Conservation (phyloP, 2,888 invertebrate species). For the Ectemnius cavifrons region DNA sequence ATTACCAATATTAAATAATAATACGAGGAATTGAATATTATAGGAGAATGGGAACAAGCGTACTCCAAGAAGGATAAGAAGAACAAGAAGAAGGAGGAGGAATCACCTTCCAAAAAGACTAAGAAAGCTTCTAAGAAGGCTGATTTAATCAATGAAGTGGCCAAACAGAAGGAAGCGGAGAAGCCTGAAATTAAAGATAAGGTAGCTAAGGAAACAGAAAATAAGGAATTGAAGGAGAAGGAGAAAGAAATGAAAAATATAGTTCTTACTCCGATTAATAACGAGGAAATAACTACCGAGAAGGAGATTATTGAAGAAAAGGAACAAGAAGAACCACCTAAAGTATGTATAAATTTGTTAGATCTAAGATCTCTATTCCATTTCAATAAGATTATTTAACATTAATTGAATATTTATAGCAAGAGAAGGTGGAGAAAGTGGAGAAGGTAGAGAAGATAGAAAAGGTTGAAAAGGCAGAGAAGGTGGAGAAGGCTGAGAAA, state of each 20-base stretch:
- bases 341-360: conserved; percentile 44
- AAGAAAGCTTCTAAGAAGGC: conserved; percentile 79
- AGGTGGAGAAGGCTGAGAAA: conserved; percentile 58
- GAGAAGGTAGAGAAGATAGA: conserved; percentile 60
- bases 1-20: conserved; percentile 15
- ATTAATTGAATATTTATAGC: background rate
- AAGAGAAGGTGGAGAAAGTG: conserved; percentile 61
- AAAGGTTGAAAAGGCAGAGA: no score
- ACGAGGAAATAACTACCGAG: conserved; percentile 60
- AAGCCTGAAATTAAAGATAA: conserved; percentile 78
- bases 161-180: conserved; percentile 77
- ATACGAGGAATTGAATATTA: conserved; percentile 17
- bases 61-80: conserved; percentile 86
- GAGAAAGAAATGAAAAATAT: conserved; percentile 72
- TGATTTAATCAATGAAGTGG: conserved; percentile 78
- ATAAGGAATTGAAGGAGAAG: conserved; percentile 79
- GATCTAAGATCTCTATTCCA: conserved; percentile 1
- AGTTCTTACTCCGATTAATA: conserved; percentile 69
- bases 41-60: conserved; percentile 85
- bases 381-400: background rate
- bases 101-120: conserved; percentile 79
- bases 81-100: conserved; percentile 83
- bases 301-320: conserved; percentile 64
- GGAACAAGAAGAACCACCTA: conserved; percentile 60
- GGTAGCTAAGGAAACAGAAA: conserved; percentile 79